Conservation (phyloP, 2,797 vertebrate species). For the Notamacropus eugenii region DNA sequence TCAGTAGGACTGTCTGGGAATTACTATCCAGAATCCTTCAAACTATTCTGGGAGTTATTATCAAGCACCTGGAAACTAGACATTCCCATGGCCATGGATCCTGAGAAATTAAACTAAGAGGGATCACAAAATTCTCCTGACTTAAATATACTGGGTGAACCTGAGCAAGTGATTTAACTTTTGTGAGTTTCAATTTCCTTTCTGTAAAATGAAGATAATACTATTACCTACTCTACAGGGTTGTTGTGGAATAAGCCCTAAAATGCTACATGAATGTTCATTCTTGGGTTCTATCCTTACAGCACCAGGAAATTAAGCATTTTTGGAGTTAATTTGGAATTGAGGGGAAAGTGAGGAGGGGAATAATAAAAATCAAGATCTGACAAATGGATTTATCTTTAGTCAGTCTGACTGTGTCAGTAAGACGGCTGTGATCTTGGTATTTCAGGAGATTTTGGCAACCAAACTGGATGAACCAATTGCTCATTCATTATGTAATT, state of each 20-base stretch:
- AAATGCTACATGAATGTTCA: background rate
- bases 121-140: no score
- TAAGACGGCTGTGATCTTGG: conserved; percentile 18
- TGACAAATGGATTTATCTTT: background rate
- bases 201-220: background rate
- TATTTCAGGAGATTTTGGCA: background rate
- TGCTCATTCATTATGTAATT: conserved; percentile 19
- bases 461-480: conserved; percentile 2
- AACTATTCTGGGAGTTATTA: no score
- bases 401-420: conserved; percentile 22
- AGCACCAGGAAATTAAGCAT: background rate
- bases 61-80: no score
- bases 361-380: background rate
- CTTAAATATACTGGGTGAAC: background rate
- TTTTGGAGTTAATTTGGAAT: background rate
- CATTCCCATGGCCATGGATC: no score
- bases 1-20: no score
- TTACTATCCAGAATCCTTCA: no score
- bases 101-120: no score
- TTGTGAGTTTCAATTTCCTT: background rate
- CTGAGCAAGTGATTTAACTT: background rate
- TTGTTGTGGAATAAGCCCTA: background rate
- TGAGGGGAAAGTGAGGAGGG: background rate
- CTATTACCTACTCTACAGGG: background rate
- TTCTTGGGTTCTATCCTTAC: background rate